These are phyloP conservation scores for Sus cebifrons DNA, from an alignment of 2,797 vertebrate genomes.

Conservation along the genomic window DNA sequence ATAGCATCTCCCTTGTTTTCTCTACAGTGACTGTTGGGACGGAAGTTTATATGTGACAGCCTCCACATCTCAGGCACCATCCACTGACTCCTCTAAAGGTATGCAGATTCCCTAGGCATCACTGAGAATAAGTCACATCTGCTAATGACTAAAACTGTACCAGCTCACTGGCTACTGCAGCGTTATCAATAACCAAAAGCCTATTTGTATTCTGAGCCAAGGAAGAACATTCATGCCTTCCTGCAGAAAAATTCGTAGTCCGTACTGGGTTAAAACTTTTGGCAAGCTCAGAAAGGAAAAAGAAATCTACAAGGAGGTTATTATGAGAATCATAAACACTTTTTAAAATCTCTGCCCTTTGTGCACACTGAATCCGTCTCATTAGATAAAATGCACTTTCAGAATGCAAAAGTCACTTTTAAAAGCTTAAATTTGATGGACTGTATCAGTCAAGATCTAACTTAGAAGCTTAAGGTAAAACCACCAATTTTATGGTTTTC, in stretches of 20 bases:
- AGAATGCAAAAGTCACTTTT: neutral
- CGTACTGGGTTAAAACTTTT: neutral
- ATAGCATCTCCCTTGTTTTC: conserved; percentile 11
- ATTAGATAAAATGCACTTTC: neutral
- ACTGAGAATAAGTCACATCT: neutral
- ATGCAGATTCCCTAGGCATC: conserved; percentile 17
- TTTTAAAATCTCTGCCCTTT: neutral
- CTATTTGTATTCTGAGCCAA: conserved; percentile 8
- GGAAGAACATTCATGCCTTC: neutral
- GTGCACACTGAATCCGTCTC: neutral
- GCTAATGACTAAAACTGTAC: neutral
- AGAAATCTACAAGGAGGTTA: neutral
- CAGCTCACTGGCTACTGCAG: neutral
- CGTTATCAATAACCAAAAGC: neutral
- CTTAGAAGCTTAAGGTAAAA: conserved; percentile 2
- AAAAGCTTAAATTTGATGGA: conserved; percentile 33
- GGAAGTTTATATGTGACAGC: conserved; percentile 84
- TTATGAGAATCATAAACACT: neutral
- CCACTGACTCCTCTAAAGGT: conserved; percentile 90
- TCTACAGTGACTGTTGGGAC: conserved; percentile 80
- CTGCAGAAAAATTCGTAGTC: neutral
- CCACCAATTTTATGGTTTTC: too few relatives aligned
- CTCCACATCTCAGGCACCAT: conserved; percentile 87
- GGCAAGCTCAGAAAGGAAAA: neutral
- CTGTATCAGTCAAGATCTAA: neutral